phyloP scores from a whole-genome alignment of 2,113 vertebrate genomes.

The Rhynchomys soricoides region DNA sequence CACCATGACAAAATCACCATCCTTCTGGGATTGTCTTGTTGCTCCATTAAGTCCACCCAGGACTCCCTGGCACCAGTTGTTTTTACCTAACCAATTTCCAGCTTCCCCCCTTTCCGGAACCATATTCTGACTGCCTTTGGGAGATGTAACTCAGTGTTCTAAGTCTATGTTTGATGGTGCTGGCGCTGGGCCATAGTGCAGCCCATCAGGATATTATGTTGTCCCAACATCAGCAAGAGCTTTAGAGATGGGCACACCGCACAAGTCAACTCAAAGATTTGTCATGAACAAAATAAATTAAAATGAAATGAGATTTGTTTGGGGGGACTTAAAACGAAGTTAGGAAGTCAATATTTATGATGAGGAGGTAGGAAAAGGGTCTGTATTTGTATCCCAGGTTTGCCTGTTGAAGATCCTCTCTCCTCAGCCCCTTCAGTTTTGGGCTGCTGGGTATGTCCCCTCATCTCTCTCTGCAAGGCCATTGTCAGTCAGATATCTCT shows the following conservation, averaged over 20 bases:
- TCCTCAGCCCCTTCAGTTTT: background rate
- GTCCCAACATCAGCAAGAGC: background rate
- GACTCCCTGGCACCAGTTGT: background rate
- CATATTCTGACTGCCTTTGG: background rate
- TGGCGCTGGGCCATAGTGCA: background rate
- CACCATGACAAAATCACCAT: background rate
- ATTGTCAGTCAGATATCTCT: background rate
- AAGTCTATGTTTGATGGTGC: too few relatives aligned
- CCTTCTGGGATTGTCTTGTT: background rate
- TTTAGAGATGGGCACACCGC: background rate
- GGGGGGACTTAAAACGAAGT: background rate
- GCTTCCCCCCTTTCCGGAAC: background rate
- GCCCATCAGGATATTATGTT: background rate
- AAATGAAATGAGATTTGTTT: background rate
- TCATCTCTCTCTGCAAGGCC: background rate
- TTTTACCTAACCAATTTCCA: background rate
- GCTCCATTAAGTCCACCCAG: background rate
- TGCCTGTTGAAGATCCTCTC: background rate
- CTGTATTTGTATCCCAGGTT: background rate
- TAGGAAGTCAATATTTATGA: background rate
- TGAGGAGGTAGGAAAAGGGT: background rate
- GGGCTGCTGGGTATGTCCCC: background rate
- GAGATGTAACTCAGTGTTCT: background rate
- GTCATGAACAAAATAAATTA: background rate
- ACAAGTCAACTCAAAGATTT: background rate